phyloP scores from a whole-genome alignment of 64 coral and sea anemone species.

The Stichodactyla helianthus region DNA sequence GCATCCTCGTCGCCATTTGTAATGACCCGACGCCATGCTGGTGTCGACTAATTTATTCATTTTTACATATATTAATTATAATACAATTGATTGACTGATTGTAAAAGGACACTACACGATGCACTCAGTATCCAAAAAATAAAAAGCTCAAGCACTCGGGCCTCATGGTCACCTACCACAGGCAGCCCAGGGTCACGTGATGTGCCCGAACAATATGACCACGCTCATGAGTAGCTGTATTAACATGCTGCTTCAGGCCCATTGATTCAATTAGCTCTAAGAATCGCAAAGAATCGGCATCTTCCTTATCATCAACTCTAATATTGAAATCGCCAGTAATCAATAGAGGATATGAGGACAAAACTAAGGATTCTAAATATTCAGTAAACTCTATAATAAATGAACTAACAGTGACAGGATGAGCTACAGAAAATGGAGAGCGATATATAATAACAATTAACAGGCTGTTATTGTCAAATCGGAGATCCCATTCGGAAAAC shows the following conservation, averaged over 20 bases:
- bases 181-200: too few relatives aligned
- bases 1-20: too few relatives aligned
- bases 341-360: conserved; percentile 10
- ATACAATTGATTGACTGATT: too few relatives aligned
- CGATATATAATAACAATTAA: conserved; percentile 1
- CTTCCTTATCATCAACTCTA: too few relatives aligned
- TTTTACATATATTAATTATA: too few relatives aligned
- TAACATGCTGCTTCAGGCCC: conserved; percentile 9
- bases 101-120: too few relatives aligned
- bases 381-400: conserved; percentile 21
- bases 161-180: too few relatives aligned
- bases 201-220: too few relatives aligned
- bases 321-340: background rate
- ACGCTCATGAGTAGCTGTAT: conserved; percentile 11
- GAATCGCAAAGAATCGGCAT: background rate
- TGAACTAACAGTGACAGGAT: conserved; percentile 31
- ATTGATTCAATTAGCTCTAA: conserved; percentile 12
- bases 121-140: too few relatives aligned
- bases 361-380: conserved; percentile 8
- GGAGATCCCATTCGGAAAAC: conserved; percentile 19
- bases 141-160: too few relatives aligned
- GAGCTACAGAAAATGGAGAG: conserved; percentile 30
- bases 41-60: too few relatives aligned
- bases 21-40: too few relatives aligned
- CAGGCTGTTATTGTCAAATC: background rate